A percentile compares a stretch with the other conserved stretches of the same genome.
phyloP scores from a whole-genome alignment of 2,888 invertebrate species.

The Ypsolopha sequella region DNA sequence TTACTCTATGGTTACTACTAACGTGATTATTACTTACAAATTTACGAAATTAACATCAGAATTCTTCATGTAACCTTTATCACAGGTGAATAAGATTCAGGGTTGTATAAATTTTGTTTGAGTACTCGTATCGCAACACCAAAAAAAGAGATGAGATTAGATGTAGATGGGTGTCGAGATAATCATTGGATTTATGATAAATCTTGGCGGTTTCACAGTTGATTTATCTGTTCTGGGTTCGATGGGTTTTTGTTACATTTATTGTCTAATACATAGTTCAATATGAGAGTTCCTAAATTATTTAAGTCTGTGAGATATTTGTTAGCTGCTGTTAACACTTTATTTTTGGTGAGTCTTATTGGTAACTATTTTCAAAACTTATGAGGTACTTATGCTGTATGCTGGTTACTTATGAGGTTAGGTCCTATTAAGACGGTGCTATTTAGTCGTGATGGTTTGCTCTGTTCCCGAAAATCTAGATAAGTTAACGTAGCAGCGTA shows the following conservation, averaged over 20 bases:
- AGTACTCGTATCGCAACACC: constrained; percentile 2
- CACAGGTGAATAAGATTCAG: too few species aligned
- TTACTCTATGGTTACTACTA: too few species aligned
- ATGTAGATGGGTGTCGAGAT: constrained; percentile 7
- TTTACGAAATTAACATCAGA: too few species aligned
- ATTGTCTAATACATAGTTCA: constrained; percentile 19
- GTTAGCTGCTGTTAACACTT: constrained; percentile 78
- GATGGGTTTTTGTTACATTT: constrained; percentile 8
- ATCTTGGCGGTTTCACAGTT: constrained; percentile 26
- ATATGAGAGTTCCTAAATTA: constrained; percentile 61
- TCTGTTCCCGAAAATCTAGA: neutral
- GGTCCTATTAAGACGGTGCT: neutral
- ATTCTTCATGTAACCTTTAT: too few species aligned
- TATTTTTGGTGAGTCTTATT: constrained; percentile 77
- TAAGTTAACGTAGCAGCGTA: neutral
- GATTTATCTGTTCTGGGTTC: constrained; percentile 19
- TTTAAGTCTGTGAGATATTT: constrained; percentile 74
- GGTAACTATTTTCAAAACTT: neutral
- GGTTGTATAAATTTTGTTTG: too few species aligned
- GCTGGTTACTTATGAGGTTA: neutral
- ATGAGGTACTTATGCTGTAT: neutral
- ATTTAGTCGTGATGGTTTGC: neutral
- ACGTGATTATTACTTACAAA: too few species aligned
- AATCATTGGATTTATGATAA: constrained; percentile 5
- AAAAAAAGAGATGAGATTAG: neutral